Percentiles rank a stretch among this genome's conserved stretches.
phyloP scores from a whole-genome alignment of 2,797 vertebrate genomes.

The Dryobates pubescens region DNA sequence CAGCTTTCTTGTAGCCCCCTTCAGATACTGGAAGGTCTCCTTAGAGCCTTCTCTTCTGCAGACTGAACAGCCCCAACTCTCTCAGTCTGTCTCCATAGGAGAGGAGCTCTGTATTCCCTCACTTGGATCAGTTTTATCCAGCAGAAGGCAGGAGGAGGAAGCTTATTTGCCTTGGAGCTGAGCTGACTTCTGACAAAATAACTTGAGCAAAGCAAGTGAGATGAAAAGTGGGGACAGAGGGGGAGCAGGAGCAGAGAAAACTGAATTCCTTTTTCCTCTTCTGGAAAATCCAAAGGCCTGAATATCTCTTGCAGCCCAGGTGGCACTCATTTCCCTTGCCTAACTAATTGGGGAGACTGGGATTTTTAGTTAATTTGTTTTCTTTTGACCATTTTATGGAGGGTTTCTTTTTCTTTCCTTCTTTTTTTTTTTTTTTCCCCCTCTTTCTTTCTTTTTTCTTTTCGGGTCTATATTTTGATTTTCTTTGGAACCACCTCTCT shows the following conservation, averaged over 20 bases:
- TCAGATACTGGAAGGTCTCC: too few relatives aligned
- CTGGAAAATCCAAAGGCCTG: conserved; percentile 58
- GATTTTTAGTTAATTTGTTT: conserved; percentile 41
- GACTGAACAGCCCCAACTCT: too few relatives aligned
- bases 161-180: conserved; percentile 64
- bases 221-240: conserved; percentile 47
- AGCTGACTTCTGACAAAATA: conserved; percentile 65
- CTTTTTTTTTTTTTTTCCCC: too few relatives aligned
- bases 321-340: conserved; percentile 68
- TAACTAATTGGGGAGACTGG: conserved; percentile 17
- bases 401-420: conserved; percentile 9
- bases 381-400: conserved; percentile 45
- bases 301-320: conserved; percentile 62
- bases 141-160: conserved; percentile 17
- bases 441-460: background rate
- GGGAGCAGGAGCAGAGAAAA: background rate
- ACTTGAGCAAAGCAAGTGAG: conserved; percentile 57
- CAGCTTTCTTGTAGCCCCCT: too few relatives aligned
- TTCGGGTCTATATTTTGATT: conserved; percentile 35
- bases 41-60: too few relatives aligned
- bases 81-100: too few relatives aligned
- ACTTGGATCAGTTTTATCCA: background rate
- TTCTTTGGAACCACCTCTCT: conserved; percentile 42
- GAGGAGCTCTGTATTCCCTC: background rate
- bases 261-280: conserved; percentile 14